Evolutionary conservation across 2,113 vertebrate genomes (phyloP).

Genomic region (Paraplagusia blochii): DNA sequence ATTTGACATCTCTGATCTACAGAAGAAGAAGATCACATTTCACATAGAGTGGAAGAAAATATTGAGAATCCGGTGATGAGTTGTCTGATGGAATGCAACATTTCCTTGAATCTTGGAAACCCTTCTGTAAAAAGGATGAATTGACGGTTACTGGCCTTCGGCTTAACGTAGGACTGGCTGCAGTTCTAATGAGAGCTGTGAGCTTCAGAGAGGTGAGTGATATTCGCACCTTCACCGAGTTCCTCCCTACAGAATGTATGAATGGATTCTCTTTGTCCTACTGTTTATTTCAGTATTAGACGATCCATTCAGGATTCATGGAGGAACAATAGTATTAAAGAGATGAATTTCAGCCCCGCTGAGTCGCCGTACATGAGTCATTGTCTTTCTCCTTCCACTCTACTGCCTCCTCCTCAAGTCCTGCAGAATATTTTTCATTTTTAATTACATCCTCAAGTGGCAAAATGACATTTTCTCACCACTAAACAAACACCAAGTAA

Average conservation of each 20-base stretch:
- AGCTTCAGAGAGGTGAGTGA: constrained; percentile 6
- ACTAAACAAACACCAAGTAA: constrained; percentile 35
- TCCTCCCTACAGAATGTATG: constrained; percentile 15
- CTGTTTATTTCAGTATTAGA: constrained; percentile 33
- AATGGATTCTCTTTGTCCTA: constrained; percentile 2
- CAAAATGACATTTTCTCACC: constrained; percentile 30
- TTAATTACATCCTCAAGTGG: constrained; percentile 55
- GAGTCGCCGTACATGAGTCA: constrained; percentile 39
- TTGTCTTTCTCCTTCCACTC: constrained; percentile 20
- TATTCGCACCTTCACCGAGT: constrained; percentile 7
- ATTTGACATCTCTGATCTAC: no score
- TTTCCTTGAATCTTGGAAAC: no score
- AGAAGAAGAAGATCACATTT: no score
- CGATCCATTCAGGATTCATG: constrained; percentile 49
- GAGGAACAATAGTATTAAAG: constrained; percentile 32
- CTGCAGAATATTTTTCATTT: constrained; percentile 61
- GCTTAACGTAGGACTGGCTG: constrained; percentile 22
- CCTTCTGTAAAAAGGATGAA: constrained; percentile 28
- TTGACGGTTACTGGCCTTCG: constrained; percentile 5
- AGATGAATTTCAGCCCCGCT: constrained; percentile 27
- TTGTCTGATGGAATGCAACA: no score
- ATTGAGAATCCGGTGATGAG: no score
- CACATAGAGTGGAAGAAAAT: no score
- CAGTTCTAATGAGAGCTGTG: not conserved
- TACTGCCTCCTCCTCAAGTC: constrained; percentile 17